Conservation (phyloP, 2,888 invertebrate genomes). For the Gari tellinella region DNA sequence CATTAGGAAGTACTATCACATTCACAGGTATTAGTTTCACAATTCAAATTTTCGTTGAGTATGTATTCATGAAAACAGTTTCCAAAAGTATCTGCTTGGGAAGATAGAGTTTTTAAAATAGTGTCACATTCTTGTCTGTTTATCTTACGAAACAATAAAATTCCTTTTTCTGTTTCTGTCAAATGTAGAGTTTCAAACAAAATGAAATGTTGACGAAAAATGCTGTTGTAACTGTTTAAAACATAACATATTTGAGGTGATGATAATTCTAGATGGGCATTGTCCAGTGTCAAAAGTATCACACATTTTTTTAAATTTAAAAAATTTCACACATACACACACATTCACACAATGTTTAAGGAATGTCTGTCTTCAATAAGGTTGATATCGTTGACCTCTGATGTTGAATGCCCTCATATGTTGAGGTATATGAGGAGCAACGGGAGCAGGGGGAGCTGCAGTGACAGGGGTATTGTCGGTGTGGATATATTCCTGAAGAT, state of each 20-base stretch:
- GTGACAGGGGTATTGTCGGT: too few relatives aligned
- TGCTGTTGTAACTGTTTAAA: conserved; percentile 2
- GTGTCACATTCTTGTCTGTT: not conserved
- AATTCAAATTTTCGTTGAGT: conserved; percentile 1
- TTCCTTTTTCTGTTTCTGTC: not conserved
- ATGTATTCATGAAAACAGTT: conserved; percentile 1
- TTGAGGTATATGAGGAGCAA: too few relatives aligned
- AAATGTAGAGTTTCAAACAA: conserved; percentile 2
- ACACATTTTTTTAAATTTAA: not conserved
- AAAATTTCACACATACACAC: too few relatives aligned
- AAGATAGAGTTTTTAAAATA: not conserved
- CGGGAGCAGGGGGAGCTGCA: too few relatives aligned
- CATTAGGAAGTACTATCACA: conserved; percentile 3
- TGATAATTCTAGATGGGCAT: not conserved
- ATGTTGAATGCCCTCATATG: too few relatives aligned
- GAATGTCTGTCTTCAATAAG: too few relatives aligned
- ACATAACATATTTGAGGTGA: not conserved
- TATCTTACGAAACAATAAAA: not conserved
- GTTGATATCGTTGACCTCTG: too few relatives aligned
- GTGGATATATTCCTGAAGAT: too few relatives aligned
- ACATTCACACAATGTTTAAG: too few relatives aligned
- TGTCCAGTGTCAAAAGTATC: conserved; percentile 2
- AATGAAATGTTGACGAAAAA: not conserved
- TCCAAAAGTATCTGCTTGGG: not conserved
- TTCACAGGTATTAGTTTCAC: not conserved